phyloP scores from a whole-genome alignment of 1,140 invertebrate genomes.

The Bombus vancouverensis region DNA sequence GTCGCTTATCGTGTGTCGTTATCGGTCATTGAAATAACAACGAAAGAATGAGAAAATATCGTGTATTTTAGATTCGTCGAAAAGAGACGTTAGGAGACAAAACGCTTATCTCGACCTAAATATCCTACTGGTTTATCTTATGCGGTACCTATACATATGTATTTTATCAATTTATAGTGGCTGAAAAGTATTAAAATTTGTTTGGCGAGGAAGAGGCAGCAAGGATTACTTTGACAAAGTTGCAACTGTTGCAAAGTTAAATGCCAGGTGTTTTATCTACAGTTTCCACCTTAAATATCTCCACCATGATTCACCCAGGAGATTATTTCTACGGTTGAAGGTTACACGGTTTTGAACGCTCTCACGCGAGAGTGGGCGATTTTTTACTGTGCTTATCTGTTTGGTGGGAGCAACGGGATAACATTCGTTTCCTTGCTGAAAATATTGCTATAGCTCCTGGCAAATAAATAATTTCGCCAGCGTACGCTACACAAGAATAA shows the following conservation, averaged over 20 bases:
- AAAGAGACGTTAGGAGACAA: too few relatives aligned
- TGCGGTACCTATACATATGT: not conserved
- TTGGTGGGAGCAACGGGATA: not conserved
- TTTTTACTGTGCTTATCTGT: slow-evolving; percentile 27
- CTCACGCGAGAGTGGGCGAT: slow-evolving; percentile 11
- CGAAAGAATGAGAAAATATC: too few relatives aligned
- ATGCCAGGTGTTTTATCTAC: slow-evolving; percentile 6
- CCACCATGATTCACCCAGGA: not conserved
- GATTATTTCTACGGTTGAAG: slow-evolving; percentile 18
- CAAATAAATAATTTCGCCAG: not conserved
- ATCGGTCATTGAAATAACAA: too few relatives aligned
- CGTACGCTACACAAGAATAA: not conserved
- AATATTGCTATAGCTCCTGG: not conserved
- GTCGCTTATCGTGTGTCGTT: too few relatives aligned
- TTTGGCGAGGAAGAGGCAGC: not conserved
- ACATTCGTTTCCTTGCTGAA: not conserved
- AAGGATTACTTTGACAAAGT: not conserved
- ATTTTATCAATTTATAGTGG: not conserved
- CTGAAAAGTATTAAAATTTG: not conserved
- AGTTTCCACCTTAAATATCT: slow-evolving; percentile 9
- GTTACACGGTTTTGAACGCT: slow-evolving; percentile 15
- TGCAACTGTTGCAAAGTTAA: not conserved
- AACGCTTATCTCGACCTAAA: too few relatives aligned
- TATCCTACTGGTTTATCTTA: too few relatives aligned
- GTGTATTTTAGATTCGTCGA: too few relatives aligned